These are phyloP conservation scores for Orbicella faveolata DNA, from an alignment of 64 coral and sea anemone species.

Conservation along the genomic window DNA sequence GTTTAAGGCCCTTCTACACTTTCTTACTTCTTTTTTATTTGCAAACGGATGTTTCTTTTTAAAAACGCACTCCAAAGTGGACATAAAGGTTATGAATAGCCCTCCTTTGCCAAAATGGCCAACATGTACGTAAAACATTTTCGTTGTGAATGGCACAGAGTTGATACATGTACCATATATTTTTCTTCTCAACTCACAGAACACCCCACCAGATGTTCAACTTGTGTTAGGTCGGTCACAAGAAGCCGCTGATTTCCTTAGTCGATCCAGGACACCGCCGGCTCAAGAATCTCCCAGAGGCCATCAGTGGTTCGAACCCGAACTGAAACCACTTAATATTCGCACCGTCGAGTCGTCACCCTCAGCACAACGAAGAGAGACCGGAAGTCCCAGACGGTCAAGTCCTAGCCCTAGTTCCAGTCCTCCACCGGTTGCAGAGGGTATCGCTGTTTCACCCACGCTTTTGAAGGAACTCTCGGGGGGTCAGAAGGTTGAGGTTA, in stretches of 20 bases:
- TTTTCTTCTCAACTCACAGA: not conserved
- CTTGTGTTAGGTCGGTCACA: constrained; percentile 84
- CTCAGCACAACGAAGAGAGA: constrained; percentile 2
- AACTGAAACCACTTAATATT: constrained; percentile 68
- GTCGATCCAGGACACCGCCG: constrained; percentile 54
- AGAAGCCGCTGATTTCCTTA: constrained; percentile 80
- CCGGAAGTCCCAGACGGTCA: constrained; percentile 2
- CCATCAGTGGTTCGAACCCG: constrained; percentile 40
- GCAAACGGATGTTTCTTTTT: too few relatives aligned
- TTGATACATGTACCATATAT: not conserved
- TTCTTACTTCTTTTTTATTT: too few relatives aligned
- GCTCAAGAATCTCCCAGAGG: constrained; percentile 32
- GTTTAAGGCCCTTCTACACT: too few relatives aligned
- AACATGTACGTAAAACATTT: too few relatives aligned
- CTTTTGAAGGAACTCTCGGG: constrained; percentile 82
- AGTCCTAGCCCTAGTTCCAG: constrained; percentile 46
- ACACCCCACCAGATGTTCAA: constrained; percentile 75
- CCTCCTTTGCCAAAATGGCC: too few relatives aligned
- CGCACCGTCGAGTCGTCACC: constrained; percentile 43
- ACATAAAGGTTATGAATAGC: too few relatives aligned
- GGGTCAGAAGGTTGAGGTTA: constrained; percentile 83
- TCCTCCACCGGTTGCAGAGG: constrained; percentile 57
- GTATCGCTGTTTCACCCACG: constrained; percentile 77
- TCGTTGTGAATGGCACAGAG: not conserved
- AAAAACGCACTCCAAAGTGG: too few relatives aligned